Evolutionary conservation across 2,797 vertebrate species (phyloP).

Genomic region (Sphenopsis melanotis): DNA sequence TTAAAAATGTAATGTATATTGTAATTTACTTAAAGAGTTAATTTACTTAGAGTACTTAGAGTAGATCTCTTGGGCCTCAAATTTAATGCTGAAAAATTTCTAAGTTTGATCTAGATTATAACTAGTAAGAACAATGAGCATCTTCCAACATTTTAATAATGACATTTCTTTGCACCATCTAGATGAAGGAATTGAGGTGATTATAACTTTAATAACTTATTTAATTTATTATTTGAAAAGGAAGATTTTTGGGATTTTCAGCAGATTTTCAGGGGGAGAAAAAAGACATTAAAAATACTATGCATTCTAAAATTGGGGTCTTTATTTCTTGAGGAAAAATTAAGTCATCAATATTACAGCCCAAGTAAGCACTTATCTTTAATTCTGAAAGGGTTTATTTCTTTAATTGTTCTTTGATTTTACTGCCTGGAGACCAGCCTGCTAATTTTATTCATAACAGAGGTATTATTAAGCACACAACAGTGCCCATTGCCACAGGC

Average conservation of each 20-base stretch:
- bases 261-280: neutral
- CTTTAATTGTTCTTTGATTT: conserved; percentile 35
- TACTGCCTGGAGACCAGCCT: conserved; percentile 9
- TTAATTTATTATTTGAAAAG: neutral
- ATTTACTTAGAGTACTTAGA: neutral
- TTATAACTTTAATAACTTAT: neutral
- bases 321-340: neutral
- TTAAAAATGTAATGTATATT: neutral
- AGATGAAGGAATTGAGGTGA: neutral
- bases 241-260: neutral
- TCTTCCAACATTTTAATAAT: neutral
- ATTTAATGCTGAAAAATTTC: neutral
- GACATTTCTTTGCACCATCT: neutral
- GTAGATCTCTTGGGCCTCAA: neutral
- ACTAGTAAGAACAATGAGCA: neutral
- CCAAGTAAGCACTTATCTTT: neutral
- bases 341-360: neutral
- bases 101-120: neutral
- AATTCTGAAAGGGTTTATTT: neutral
- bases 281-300: neutral
- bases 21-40: neutral
- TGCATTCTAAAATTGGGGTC: neutral
- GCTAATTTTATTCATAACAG: conserved; percentile 34
- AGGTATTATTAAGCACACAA: conserved; percentile 29
- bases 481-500: conserved; percentile 33